Percentiles rank a stretch among this genome's conserved stretches.
phyloP scores from a whole-genome alignment of 2,797 vertebrate genomes.

The Notoglanidium macrostoma region DNA sequence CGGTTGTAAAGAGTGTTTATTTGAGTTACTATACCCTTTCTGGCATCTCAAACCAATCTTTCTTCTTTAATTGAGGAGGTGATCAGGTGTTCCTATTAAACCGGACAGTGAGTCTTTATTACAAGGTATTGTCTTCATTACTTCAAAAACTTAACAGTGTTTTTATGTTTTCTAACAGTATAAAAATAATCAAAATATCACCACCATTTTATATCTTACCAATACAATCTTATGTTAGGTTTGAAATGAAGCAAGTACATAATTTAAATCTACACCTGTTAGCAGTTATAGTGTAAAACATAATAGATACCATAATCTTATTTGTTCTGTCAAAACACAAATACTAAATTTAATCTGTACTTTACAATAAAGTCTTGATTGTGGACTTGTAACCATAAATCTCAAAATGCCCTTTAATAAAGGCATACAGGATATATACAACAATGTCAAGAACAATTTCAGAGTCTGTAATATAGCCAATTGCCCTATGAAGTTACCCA shows the following conservation, averaged over 20 bases:
- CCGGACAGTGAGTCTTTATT: not conserved
- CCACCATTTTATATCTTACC: not conserved
- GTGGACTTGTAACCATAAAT: not conserved
- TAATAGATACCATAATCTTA: conserved; percentile 1
- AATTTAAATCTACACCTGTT: not conserved
- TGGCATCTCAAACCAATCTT: too few species aligned
- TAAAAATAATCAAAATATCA: not conserved
- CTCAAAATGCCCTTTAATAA: not conserved
- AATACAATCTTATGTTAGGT: not conserved
- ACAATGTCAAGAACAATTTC: not conserved
- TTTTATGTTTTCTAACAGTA: not conserved
- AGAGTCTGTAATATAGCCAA: not conserved
- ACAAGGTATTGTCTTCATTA: not conserved
- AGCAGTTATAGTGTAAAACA: conserved; percentile 18
- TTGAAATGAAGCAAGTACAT: not conserved
- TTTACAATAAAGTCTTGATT: not conserved
- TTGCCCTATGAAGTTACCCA: not conserved
- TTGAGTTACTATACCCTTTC: too few species aligned
- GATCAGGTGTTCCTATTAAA: not conserved
- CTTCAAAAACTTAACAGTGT: not conserved
- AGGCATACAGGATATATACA: not conserved
- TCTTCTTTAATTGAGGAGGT: not conserved
- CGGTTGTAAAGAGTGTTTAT: too few species aligned
- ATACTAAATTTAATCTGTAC: not conserved
- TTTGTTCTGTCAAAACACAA: conserved; percentile 14